Conservation (phyloP, 2,113 vertebrate genomes). For the Miniopterus natalensis region DNA sequence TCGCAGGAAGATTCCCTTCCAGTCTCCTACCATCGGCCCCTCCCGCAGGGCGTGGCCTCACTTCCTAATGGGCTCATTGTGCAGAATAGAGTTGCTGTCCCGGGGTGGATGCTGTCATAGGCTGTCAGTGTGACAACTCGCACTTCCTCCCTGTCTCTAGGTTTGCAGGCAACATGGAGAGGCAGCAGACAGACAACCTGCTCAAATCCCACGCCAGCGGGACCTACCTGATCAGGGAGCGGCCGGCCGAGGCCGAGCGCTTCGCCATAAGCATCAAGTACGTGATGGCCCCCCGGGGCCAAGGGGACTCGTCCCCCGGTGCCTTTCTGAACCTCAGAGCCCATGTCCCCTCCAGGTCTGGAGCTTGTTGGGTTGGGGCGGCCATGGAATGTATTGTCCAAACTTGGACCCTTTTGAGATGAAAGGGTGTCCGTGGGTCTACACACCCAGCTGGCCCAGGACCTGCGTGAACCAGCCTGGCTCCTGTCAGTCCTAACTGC, state of each 20-base stretch:
- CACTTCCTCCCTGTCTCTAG: constrained; percentile 81
- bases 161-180: constrained; percentile 98
- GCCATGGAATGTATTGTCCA: accelerated
- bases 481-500: accelerated
- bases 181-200: constrained; percentile 97
- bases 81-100: accelerated
- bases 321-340: accelerated
- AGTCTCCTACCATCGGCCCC: background rate
- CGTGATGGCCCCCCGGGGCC: constrained; percentile 36
- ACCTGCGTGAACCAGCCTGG: accelerated
- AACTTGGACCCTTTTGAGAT: accelerated
- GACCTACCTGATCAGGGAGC: constrained; percentile 98
- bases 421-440: accelerated
- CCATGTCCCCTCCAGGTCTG: accelerated
- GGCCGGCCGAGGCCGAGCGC: constrained; percentile 96
- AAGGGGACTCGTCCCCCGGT: accelerated
- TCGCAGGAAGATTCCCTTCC: background rate
- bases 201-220: constrained; percentile 96
- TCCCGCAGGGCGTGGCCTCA: background rate
- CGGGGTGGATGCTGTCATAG: too few relatives aligned
- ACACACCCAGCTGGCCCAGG: accelerated
- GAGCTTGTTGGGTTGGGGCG: background rate
- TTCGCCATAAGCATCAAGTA: constrained; percentile 99
- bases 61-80: accelerated
- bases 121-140: accelerated